Conservation (phyloP, 2,113 vertebrate genomes). For the Dicaeum eximium region DNA sequence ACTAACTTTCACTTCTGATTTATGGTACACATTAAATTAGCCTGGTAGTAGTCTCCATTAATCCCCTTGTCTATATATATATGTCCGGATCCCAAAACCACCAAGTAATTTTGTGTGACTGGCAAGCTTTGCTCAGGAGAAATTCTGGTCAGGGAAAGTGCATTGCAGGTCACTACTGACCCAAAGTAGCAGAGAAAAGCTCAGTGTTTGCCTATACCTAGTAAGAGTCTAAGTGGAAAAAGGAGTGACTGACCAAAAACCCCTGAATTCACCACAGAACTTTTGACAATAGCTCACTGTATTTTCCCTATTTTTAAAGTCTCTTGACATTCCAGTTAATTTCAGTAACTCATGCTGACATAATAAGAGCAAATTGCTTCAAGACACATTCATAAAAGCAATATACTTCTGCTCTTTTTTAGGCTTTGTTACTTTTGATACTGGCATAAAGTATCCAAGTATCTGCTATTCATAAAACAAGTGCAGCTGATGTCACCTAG, state of each 20-base stretch:
- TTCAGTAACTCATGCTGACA: neutral
- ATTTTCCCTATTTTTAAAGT: neutral
- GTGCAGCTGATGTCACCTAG: neutral
- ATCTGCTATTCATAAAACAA: neutral
- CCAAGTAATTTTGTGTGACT: slow-evolving; percentile 51
- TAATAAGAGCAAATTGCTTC: neutral
- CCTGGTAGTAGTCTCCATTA: neutral
- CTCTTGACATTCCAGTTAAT: neutral
- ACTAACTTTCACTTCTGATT: neutral
- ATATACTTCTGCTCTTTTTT: neutral
- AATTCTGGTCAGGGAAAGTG: neutral
- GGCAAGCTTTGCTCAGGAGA: neutral
- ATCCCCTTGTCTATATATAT: slow-evolving; percentile 17
- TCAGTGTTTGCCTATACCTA: neutral
- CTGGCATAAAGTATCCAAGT: neutral
- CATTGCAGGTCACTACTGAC: neutral
- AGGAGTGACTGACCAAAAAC: neutral
- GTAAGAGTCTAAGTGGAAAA: neutral
- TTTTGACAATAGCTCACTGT: neutral
- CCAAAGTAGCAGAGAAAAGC: neutral
- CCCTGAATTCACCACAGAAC: neutral
- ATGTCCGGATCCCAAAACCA: slow-evolving; percentile 4
- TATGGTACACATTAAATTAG: slow-evolving; percentile 41
- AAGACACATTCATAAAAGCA: neutral
- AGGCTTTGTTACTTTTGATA: neutral